These are phyloP conservation scores for Chrysochloris asiatica DNA, from an alignment of 2,113 vertebrate species.

Conservation along the genomic window DNA sequence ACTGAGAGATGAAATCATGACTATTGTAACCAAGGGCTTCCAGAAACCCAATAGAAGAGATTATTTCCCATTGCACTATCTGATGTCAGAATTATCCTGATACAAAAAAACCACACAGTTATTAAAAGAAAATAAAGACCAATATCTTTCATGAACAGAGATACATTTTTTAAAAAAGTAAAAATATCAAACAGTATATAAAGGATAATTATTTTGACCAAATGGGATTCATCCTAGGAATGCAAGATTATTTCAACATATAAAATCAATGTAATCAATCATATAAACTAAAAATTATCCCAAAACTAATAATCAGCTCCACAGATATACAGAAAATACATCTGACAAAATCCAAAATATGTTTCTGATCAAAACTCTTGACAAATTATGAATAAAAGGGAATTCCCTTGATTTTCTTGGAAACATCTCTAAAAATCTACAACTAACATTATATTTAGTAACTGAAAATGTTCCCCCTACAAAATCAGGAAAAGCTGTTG, in stretches of 20 bases:
- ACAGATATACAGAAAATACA: background rate
- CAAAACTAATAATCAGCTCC: no score
- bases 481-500: background rate
- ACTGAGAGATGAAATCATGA: background rate
- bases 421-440: background rate
- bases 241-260: background rate
- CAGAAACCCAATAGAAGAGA: background rate
- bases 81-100: background rate
- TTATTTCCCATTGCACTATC: background rate
- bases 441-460: background rate
- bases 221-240: background rate
- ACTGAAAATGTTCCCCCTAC: background rate
- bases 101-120: background rate
- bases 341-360: background rate
- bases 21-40: no score
- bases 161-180: background rate
- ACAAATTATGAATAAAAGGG: background rate
- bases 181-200: background rate
- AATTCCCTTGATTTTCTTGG: background rate
- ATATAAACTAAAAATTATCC: no score
- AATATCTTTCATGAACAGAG: background rate
- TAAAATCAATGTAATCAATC: background rate
- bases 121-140: background rate
- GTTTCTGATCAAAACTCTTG: background rate
- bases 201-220: background rate